phyloP scores from a whole-genome alignment of 2,888 invertebrate genomes.

The Prosopocoilus inquinatus region DNA sequence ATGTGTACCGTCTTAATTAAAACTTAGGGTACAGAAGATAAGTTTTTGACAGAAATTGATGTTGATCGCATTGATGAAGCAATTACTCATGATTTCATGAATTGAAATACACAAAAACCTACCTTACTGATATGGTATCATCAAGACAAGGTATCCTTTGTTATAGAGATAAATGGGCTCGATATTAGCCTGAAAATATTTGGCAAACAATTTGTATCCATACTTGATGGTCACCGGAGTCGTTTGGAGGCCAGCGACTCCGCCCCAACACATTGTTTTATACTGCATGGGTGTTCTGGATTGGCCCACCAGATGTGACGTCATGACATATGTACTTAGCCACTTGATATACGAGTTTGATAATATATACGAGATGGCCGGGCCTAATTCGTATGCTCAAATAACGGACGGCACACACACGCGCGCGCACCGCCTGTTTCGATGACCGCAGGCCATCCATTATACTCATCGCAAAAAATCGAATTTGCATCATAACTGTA shows the following conservation, averaged over 20 bases:
- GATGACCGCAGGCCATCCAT: neutral
- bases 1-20: too few relatives aligned
- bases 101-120: too few relatives aligned
- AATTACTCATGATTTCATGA: too few relatives aligned
- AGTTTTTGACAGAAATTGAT: too few relatives aligned
- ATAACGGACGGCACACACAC: slow-evolving; percentile 16
- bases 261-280: slow-evolving; percentile 26
- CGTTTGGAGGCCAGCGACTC: slow-evolving; percentile 21
- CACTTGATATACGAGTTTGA: slow-evolving; percentile 33
- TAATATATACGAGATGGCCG: slow-evolving; percentile 31
- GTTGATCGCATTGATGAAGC: too few relatives aligned
- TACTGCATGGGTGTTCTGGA: slow-evolving; percentile 29
- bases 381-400: slow-evolving; percentile 29
- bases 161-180: too few relatives aligned
- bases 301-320: slow-evolving; percentile 29
- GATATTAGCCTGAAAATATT: slow-evolving; percentile 1
- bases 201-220: slow-evolving; percentile 16
- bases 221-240: slow-evolving; percentile 1
- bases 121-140: too few relatives aligned
- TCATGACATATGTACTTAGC: slow-evolving; percentile 33
- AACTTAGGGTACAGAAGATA: too few relatives aligned
- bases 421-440: slow-evolving; percentile 18
- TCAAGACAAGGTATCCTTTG: too few relatives aligned
- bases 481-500: neutral
- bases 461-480: neutral